phyloP scores from a whole-genome alignment of 2,888 invertebrate species.

The Dyspetes luteomarginatus region DNA sequence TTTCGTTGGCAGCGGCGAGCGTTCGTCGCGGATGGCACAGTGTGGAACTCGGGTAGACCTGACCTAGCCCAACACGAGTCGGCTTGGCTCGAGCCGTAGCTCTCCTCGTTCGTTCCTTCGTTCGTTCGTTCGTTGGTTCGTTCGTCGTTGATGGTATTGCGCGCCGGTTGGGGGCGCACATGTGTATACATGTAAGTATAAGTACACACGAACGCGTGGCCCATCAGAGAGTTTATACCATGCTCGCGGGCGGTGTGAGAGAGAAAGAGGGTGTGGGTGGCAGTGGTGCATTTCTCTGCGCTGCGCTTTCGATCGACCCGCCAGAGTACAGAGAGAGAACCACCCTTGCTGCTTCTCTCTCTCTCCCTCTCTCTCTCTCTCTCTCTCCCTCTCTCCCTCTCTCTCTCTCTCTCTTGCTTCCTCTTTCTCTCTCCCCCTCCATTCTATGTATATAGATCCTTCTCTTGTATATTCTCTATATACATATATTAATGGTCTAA shows the following conservation, averaged over 20 bases:
- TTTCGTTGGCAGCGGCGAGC: slow-evolving; percentile 66
- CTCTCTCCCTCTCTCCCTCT: slow-evolving; percentile 34
- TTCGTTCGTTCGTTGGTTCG: slow-evolving; percentile 59
- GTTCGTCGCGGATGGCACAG: slow-evolving; percentile 80
- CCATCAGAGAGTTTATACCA: slow-evolving; percentile 5
- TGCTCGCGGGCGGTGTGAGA: slow-evolving; percentile 29
- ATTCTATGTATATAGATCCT: too few relatives aligned
- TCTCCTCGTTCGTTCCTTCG: slow-evolving; percentile 64
- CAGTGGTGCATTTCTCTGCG: slow-evolving; percentile 82
- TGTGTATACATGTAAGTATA: slow-evolving; percentile 6
- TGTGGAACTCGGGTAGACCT: slow-evolving; percentile 83
- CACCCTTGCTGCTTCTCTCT: slow-evolving; percentile 63
- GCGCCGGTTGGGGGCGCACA: slow-evolving; percentile 69
- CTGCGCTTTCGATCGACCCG: slow-evolving; percentile 83
- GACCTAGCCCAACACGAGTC: slow-evolving; percentile 83
- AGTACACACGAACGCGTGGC: slow-evolving; percentile 54
- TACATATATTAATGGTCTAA: too few relatives aligned
- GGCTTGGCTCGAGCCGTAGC: slow-evolving; percentile 76
- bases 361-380: slow-evolving; percentile 22
- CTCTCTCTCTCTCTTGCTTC: slow-evolving; percentile 17
- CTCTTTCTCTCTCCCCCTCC: slow-evolving; percentile 30
- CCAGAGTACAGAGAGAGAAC: slow-evolving; percentile 66
- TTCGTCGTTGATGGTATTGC: slow-evolving; percentile 77
- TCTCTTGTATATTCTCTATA: too few relatives aligned
- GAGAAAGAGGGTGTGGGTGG: slow-evolving; percentile 70